Evolutionary conservation across 2,113 vertebrate genomes (phyloP).

Genomic region (Syngnathus typhle): DNA sequence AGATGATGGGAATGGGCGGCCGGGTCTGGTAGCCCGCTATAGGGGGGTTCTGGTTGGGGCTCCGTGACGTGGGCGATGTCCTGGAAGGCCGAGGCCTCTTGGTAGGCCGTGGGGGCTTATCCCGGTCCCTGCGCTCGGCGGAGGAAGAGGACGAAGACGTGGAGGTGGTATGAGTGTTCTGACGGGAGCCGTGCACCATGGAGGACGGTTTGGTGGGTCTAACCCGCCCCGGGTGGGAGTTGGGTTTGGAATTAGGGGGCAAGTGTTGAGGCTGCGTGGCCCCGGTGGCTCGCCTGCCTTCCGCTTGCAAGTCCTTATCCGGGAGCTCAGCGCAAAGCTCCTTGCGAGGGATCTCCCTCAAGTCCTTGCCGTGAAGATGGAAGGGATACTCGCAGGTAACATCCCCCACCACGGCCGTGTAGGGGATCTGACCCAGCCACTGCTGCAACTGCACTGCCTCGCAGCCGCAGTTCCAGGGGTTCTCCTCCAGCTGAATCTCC

Average conservation of each 20-base stretch:
- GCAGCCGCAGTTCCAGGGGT: slow-evolving; percentile 97
- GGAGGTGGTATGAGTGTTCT: slow-evolving; percentile 79
- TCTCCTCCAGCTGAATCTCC: slow-evolving; percentile 98
- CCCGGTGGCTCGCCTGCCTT: slow-evolving; percentile 78
- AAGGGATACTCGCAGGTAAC: slow-evolving; percentile 97
- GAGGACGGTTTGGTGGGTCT: slow-evolving; percentile 94
- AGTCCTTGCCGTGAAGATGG: slow-evolving; percentile 95
- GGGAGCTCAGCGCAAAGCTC: slow-evolving; percentile 85
- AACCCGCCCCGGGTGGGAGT: slow-evolving; percentile 77
- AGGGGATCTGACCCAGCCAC: slow-evolving; percentile 93
- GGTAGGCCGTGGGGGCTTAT: slow-evolving; percentile 83
- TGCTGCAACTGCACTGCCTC: slow-evolving; percentile 90
- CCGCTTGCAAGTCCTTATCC: slow-evolving; percentile 68
- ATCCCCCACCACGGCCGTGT: slow-evolving; percentile 92
- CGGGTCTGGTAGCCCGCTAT: slow-evolving; percentile 93
- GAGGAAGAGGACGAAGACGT: slow-evolving; percentile 73
- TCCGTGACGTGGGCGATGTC: slow-evolving; percentile 82
- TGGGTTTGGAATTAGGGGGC: slow-evolving; percentile 54
- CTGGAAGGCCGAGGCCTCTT: slow-evolving; percentile 83
- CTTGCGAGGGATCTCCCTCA: slow-evolving; percentile 86
- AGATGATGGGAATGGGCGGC: slow-evolving; percentile 94
- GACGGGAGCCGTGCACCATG: slow-evolving; percentile 87
- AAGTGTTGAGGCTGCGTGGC: slow-evolving; percentile 62
- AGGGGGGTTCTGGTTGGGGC: slow-evolving; percentile 86
- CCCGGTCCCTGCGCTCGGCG: slow-evolving; percentile 80